Conservation (phyloP, 1,140 invertebrate species). For the Branchinecta lynchi region DNA sequence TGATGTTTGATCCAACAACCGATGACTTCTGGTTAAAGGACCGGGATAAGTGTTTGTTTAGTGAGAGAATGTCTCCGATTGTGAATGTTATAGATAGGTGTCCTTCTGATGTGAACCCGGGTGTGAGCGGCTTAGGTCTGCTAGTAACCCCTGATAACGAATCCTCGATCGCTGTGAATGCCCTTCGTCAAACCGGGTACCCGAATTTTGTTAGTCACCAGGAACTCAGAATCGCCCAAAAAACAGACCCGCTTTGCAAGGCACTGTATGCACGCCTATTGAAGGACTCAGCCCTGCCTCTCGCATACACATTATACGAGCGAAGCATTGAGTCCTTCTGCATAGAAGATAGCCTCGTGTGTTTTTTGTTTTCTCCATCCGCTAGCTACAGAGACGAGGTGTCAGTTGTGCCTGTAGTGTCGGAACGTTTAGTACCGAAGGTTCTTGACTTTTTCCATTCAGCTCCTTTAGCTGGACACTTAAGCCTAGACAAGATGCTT, state of each 20-base stretch:
- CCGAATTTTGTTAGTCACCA: background rate
- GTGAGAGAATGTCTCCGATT: background rate
- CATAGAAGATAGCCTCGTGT: background rate
- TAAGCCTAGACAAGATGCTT: background rate
- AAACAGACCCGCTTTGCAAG: background rate
- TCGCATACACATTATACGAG: background rate
- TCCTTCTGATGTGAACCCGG: background rate
- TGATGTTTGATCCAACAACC: background rate
- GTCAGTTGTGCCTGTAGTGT: background rate
- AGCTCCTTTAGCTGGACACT: background rate
- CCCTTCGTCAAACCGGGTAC: background rate
- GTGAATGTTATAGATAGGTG: background rate
- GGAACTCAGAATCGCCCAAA: background rate
- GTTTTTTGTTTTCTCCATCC: background rate
- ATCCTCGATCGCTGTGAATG: no score
- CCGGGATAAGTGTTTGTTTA: background rate
- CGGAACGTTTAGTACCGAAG: background rate
- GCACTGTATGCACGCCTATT: background rate
- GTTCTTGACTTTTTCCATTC: background rate
- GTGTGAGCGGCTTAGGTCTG: background rate
- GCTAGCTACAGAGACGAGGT: background rate
- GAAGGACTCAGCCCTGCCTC: background rate
- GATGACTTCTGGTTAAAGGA: constrained; percentile 3
- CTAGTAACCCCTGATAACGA: background rate
- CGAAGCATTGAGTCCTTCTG: background rate